Conservation (phyloP, 2,113 vertebrate species). For the Burhinus bistriatus region DNA sequence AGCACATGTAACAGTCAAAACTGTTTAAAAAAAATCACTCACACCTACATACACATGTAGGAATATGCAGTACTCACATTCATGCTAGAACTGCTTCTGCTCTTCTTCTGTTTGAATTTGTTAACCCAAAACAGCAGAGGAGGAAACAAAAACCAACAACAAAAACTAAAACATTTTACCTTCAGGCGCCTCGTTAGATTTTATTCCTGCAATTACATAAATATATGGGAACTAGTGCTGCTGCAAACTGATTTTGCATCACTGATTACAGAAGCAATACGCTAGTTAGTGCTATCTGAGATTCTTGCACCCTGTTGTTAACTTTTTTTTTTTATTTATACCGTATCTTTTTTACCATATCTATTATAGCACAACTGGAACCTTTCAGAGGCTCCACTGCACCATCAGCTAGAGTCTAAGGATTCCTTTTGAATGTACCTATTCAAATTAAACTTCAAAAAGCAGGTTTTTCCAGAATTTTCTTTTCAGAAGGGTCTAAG, state of each 20-base stretch:
- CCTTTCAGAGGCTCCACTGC: background rate
- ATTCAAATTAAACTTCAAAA: background rate
- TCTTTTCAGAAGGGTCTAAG: background rate
- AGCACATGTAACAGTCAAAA: background rate
- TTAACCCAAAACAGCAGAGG: background rate
- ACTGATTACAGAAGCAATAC: background rate
- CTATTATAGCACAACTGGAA: background rate
- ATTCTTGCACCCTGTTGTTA: background rate
- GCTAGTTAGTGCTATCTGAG: background rate
- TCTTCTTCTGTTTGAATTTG: background rate
- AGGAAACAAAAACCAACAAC: background rate
- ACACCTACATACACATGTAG: background rate
- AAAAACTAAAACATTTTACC: background rate
- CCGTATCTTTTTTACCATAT: rapidly evolving
- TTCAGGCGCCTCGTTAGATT: background rate
- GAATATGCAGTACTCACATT: background rate
- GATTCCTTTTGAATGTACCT: background rate
- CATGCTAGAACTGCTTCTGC: background rate
- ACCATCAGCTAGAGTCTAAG: background rate
- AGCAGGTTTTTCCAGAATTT: background rate
- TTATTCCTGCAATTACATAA: background rate
- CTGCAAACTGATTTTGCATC: background rate
- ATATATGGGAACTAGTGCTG: background rate
- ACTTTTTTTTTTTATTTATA: background rate
- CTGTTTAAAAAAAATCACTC: background rate